phyloP scores from a whole-genome alignment of 2,888 invertebrate species.

The Aphrophora alni region DNA sequence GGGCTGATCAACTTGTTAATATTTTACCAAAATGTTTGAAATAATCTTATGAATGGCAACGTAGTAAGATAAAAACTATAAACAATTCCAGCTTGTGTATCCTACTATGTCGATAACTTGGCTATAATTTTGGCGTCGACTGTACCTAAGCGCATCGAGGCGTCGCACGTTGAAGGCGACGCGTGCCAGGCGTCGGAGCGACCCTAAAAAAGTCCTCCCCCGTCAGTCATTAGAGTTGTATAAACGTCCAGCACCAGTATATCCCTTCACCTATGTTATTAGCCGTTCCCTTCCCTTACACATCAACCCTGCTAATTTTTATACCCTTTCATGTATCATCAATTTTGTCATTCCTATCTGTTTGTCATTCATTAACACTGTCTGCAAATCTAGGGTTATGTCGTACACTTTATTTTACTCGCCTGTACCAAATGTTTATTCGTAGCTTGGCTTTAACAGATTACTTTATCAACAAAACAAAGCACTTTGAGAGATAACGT shows the following conservation, averaged over 20 bases:
- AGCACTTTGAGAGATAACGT: no score
- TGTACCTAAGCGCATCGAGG: neutral
- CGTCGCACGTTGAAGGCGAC: neutral
- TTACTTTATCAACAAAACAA: no score
- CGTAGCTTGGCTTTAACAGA: no score
- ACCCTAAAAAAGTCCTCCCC: neutral
- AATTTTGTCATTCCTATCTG: neutral
- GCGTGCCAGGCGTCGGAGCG: neutral
- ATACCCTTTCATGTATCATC: constrained; percentile 6
- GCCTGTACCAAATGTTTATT: no score
- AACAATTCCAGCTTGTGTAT: no score
- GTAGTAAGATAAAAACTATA: no score
- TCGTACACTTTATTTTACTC: no score
- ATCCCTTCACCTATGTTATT: neutral
- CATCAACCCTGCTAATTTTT: neutral
- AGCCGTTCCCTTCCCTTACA: neutral
- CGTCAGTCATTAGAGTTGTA: neutral
- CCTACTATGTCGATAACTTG: neutral
- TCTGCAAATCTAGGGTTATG: no score
- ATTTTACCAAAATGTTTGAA: no score
- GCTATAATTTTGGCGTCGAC: neutral
- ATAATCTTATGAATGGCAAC: no score
- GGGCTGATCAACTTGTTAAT: no score
- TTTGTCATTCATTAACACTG: neutral
- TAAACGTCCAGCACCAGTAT: neutral